Conservation (phyloP, 1,140 invertebrate genomes). For the Berghia stephanieae region DNA sequence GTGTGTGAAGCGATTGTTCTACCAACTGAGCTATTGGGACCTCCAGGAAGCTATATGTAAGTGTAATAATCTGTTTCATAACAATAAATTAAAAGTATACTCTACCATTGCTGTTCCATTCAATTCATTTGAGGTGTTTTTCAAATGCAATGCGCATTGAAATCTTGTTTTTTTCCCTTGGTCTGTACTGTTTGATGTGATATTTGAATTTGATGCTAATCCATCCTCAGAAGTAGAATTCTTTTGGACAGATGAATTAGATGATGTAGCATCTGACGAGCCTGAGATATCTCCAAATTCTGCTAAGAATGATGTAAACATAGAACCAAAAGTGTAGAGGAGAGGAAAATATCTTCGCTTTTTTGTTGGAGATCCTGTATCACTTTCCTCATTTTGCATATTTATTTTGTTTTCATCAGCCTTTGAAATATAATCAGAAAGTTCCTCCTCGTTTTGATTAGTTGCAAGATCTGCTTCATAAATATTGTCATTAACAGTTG, state of each 20-base stretch:
- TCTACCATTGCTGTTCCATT: conserved; percentile 45
- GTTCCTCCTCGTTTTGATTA: no score
- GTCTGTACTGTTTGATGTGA: conserved; percentile 44
- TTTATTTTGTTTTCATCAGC: neutral
- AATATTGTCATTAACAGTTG: neutral
- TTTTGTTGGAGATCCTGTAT: neutral
- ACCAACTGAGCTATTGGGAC: neutral
- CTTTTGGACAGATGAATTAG: neutral
- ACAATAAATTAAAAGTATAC: conserved; percentile 5
- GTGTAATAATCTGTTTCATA: neutral
- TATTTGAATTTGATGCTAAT: conserved; percentile 38
- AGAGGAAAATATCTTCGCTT: conserved; percentile 23
- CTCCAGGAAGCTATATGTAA: neutral
- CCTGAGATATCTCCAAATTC: conserved; percentile 24
- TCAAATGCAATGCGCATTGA: no score
- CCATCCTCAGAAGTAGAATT: conserved; percentile 26
- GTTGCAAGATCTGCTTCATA: neutral
- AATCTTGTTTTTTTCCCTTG: conserved; percentile 55
- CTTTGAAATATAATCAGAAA: no score
- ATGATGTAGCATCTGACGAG: neutral
- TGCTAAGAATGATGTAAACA: conserved; percentile 17
- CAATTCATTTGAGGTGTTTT: conserved; percentile 55
- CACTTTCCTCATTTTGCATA: neutral
- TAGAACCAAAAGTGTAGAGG: conserved; percentile 18
- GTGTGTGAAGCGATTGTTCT: no score